phyloP scores from a whole-genome alignment of 2,797 vertebrate genomes.

The Heliangelus exortis region DNA sequence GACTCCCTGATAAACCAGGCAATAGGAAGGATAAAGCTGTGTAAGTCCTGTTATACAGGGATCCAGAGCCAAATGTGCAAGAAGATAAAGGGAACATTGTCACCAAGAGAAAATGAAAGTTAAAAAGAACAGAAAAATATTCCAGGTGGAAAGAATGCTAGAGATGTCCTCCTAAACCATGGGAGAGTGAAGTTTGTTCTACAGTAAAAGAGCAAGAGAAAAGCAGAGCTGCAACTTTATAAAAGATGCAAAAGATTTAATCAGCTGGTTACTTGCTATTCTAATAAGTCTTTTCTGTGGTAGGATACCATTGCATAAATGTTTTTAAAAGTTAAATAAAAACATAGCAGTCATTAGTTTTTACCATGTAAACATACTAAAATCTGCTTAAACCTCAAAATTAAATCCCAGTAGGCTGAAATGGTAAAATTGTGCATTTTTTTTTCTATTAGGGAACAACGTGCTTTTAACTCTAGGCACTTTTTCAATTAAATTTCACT shows the following conservation, averaged over 20 bases:
- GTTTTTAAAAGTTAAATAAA: slow-evolving; percentile 12
- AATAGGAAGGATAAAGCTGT: neutral
- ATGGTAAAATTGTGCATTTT: neutral
- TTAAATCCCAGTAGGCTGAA: slow-evolving; percentile 13
- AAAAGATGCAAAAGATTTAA: neutral
- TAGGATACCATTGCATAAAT: neutral
- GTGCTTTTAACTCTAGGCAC: slow-evolving; percentile 33
- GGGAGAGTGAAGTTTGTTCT: neutral
- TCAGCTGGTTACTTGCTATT: neutral
- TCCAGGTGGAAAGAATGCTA: neutral
- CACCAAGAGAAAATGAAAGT: neutral
- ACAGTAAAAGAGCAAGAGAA: neutral
- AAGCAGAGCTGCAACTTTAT: neutral
- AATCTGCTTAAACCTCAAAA: slow-evolving; percentile 19
- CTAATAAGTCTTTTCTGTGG: neutral
- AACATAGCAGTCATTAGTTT: neutral
- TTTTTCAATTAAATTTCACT: slow-evolving; percentile 51
- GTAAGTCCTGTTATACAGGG: neutral
- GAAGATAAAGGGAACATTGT: neutral
- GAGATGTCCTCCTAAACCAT: neutral
- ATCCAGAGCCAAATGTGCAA: neutral
- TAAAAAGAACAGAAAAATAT: neutral
- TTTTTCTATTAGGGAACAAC: slow-evolving; percentile 2
- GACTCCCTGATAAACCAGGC: neutral
- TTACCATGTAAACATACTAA: neutral